Conservation (phyloP, 2,888 invertebrate species). For the Lithophane leautieri region DNA sequence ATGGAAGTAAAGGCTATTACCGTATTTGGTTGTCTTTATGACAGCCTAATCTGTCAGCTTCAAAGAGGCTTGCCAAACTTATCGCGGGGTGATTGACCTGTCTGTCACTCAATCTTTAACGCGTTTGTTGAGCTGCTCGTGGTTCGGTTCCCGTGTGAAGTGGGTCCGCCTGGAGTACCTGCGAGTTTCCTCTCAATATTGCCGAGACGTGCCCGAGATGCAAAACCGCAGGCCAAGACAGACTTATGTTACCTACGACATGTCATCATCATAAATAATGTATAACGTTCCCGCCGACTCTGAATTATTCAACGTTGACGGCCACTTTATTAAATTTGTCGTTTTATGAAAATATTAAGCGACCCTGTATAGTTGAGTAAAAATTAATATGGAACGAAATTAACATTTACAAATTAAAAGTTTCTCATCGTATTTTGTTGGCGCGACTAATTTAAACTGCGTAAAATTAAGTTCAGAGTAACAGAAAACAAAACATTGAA, state of each 20-base stretch:
- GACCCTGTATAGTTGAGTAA: constrained; percentile 72
- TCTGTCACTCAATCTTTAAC: constrained; percentile 41
- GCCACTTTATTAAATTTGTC: constrained; percentile 89
- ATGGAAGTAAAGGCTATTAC: background rate
- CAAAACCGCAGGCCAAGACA: constrained; percentile 86
- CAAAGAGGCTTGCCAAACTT: constrained; percentile 9
- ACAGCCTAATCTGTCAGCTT: background rate
- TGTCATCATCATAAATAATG: constrained; percentile 90
- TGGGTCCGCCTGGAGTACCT: constrained; percentile 55
- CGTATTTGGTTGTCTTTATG: background rate
- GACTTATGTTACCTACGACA: constrained; percentile 85
- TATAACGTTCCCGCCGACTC: constrained; percentile 81
- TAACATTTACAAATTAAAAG: constrained; percentile 77
- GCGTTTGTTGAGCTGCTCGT: constrained; percentile 42
- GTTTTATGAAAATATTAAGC: constrained; percentile 83
- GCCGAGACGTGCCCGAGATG: constrained; percentile 85
- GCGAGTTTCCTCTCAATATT: constrained; percentile 77
- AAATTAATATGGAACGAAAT: constrained; percentile 80
- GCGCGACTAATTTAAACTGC: constrained; percentile 60
- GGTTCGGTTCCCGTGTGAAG: constrained; percentile 59
- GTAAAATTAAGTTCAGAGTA: constrained; percentile 57
- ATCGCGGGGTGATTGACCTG: constrained; percentile 25
- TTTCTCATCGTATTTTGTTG: constrained; percentile 65
- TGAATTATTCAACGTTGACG: constrained; percentile 88
- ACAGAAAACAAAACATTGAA: constrained; percentile 64